Base-by-base conservation (phyloP, 2,797 vertebrate species). In the Helarctos malayanus region DNA sequence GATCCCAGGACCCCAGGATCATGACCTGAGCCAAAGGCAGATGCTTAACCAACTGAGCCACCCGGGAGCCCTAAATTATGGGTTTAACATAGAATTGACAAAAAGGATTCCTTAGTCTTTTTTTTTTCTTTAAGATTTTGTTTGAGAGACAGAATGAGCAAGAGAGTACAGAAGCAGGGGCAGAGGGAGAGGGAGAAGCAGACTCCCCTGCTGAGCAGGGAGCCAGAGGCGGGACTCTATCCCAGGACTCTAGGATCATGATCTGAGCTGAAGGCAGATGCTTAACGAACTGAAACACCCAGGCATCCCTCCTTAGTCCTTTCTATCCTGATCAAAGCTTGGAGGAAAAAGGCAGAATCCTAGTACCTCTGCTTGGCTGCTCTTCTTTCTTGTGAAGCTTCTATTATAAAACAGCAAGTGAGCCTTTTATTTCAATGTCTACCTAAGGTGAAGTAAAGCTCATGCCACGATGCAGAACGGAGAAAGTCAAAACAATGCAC, bases 391-490 rank as follows among this genome's bases (percentile, higher is more conserved):
- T 92, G 49, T 92, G 94, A 94, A 15, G 38, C 87, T 97, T 92
- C 75, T 91, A 91, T 81, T 93, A 92, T 81, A 97, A 95, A 96
- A 93, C 38, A 93, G 75, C 83, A 90, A 91, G n/a, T 0, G 2
- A 95, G 84, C 79, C 91, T 96, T 94, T 93, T 84, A 97, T 73
- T 92, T 78, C 83, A 95, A 96, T 27, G 47, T 95, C 92, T 97
- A 95, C 91, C 82, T 95, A 94, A 96, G 52, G 61, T 95, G 52
- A 93, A 82, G 68, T 86, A 94, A 97, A 96, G 59, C 81, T 96
- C 92, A 92, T 89, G 81, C 71, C 79, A 96, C 78, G 87, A 87
- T 59, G 78, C 38, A 89, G 76, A 81, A 89, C 89, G 68, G 54
- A 96, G 49, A 91, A 91, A 94, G 63, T 96, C 85, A 91, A 82